These are phyloP conservation scores for Gryon sp. DNA, from an alignment of 1,140 invertebrate species.

Conservation along the genomic window DNA sequence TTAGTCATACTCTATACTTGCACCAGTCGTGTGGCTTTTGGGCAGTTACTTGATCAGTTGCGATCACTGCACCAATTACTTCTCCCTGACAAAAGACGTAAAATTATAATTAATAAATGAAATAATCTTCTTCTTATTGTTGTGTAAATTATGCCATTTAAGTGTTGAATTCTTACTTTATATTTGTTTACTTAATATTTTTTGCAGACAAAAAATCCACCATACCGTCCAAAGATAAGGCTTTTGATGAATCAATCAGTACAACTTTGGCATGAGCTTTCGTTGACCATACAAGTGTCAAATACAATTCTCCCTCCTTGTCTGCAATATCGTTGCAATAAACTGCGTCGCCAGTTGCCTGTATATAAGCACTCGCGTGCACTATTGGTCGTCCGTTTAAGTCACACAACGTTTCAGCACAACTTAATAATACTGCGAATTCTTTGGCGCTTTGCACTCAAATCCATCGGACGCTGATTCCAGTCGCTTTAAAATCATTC, in stretches of 20 bases:
- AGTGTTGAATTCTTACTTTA: conserved; percentile 72
- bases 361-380: conserved; percentile 91
- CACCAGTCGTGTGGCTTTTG: conserved; percentile 87
- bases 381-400: conserved; percentile 90
- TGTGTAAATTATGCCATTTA: no score
- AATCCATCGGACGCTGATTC: conserved; percentile 83
- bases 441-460: conserved; percentile 82
- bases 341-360: conserved; percentile 94
- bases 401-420: conserved; percentile 82
- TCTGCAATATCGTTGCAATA: conserved; percentile 94
- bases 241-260: conserved; percentile 85
- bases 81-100: conserved; percentile 89
- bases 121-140: conserved; percentile 10
- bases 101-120: conserved; percentile 24
- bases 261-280: conserved; percentile 90
- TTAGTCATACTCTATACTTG: conserved; percentile 88
- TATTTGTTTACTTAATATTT: conserved; percentile 83
- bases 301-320: conserved; percentile 86
- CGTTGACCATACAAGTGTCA: conserved; percentile 88
- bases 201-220: conserved; percentile 86
- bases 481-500: conserved; percentile 73
- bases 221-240: conserved; percentile 87
- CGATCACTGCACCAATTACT: conserved; percentile 88
- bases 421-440: conserved; percentile 90
- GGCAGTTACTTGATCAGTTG: conserved; percentile 85